Evolutionary conservation across 2,797 vertebrate genomes (phyloP).

Genomic region (Pseudocheirus occidentalis): DNA sequence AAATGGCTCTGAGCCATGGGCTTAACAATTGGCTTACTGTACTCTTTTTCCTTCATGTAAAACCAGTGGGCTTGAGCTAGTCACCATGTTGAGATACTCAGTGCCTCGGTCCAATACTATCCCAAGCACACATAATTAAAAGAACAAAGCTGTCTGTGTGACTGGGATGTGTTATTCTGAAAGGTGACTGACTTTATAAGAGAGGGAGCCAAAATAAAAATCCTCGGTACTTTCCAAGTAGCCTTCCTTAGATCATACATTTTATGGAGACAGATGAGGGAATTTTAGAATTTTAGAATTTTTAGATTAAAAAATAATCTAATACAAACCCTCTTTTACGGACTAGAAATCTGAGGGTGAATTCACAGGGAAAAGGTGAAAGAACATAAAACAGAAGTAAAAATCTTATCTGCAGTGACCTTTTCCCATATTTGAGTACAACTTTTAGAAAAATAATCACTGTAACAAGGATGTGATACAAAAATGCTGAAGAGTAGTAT

Average conservation of each 20-base stretch:
- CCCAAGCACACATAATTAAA: conserved; percentile 40
- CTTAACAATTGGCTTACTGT: conserved; percentile 60
- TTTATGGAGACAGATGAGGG: background rate
- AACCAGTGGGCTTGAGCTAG: conserved; percentile 28
- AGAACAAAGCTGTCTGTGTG: conserved; percentile 47
- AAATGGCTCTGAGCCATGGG: conserved; percentile 25
- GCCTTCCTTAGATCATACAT: background rate
- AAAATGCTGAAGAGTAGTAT: background rate
- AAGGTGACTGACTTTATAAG: conserved; percentile 50
- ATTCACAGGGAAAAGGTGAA: background rate
- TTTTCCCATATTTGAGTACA: background rate
- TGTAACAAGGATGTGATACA: background rate
- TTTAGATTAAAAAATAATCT: background rate
- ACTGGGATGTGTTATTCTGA: conserved; percentile 35
- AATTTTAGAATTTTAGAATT: background rate
- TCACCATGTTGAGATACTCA: conserved; percentile 13
- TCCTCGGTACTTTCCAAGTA: conserved; percentile 31
- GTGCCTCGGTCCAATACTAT: background rate
- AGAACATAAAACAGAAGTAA: background rate
- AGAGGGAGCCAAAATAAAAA: conserved; percentile 46
- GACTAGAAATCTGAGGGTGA: background rate
- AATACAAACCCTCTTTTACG: background rate
- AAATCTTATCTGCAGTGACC: background rate
- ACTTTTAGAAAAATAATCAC: background rate
- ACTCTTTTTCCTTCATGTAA: conserved; percentile 36